Evolutionary conservation across 1,140 invertebrate species (phyloP).

Genomic region (Drosophila tristis): DNA sequence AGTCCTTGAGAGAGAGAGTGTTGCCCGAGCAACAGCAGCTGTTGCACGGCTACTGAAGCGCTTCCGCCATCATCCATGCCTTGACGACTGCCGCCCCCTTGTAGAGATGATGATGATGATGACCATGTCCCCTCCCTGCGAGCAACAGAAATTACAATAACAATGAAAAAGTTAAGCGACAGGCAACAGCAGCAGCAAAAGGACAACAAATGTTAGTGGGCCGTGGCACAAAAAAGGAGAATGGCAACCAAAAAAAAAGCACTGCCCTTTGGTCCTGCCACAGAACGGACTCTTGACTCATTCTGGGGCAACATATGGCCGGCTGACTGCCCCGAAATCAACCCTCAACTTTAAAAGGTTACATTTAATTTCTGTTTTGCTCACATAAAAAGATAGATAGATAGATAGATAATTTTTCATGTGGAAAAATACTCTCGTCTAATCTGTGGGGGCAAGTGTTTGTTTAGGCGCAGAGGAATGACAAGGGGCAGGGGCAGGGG

Average conservation of each 20-base stretch:
- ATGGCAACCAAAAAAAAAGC: slow-evolving; percentile 49
- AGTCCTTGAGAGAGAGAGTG: neutral
- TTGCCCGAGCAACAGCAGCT: slow-evolving; percentile 76
- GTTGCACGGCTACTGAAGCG: slow-evolving; percentile 14
- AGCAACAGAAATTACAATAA: slow-evolving; percentile 77
- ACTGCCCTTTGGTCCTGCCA: neutral
- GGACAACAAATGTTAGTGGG: slow-evolving; percentile 58
- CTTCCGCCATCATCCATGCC: slow-evolving; percentile 35
- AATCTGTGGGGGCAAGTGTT: slow-evolving; percentile 64
- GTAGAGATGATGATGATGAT: slow-evolving; percentile 13
- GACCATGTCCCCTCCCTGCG: slow-evolving; percentile 24
- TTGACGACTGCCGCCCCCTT: slow-evolving; percentile 30
- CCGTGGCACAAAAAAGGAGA: neutral
- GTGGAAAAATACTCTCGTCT: slow-evolving; percentile 49
- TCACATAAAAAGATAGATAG: slow-evolving; percentile 19
- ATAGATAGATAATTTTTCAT: slow-evolving; percentile 49
- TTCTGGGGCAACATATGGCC: slow-evolving; percentile 63
- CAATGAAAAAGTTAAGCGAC: slow-evolving; percentile 79
- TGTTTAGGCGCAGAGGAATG: slow-evolving; percentile 54
- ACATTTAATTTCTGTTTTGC: slow-evolving; percentile 34
- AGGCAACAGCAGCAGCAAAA: slow-evolving; percentile 63
- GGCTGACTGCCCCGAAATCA: slow-evolving; percentile 31
- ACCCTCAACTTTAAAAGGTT: slow-evolving; percentile 68
- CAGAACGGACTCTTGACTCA: too few species aligned
- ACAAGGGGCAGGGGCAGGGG: neutral